Evolutionary conservation across 2,113 vertebrate genomes (phyloP), one percentile per base, ranked within the genome.

Genomic region (Hepsetus odoe): DNA sequence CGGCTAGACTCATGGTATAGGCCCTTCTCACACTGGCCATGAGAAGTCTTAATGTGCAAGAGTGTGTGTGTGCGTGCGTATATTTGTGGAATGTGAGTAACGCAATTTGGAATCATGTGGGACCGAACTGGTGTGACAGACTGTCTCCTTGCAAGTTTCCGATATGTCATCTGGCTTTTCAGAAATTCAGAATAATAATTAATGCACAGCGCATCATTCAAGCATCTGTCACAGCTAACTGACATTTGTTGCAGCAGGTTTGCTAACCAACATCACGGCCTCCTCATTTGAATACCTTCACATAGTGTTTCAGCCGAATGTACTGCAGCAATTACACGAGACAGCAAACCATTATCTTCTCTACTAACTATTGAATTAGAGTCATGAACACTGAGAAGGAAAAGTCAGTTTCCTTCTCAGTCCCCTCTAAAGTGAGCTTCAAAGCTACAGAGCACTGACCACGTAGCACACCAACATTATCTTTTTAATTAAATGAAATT

Each of bases 41-140:
- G 28, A 33, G 59, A 30, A 62, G 32, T n/a, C n/a, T n/a, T n/a
- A n/a, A n/a, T n/a, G n/a, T n/a, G n/a, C n/a, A n/a, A n/a, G n/a
- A n/a, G n/a, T n/a, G n/a, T 53, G 35, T 4, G 32, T 67, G 11
- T 56, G 42, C 40, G 62, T 30, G 53, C 35, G 32, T 38, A 51
- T 46, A 28, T 56, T 26, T 46, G 51, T 49, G 33, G 24, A 26
- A 18, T 28, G 51, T 35, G 24, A 82, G 70, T 69, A 55, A 59
- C 58, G 42, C 26, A 40, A 72, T 62, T 42, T 73, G 55, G 58
- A 77, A 55, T 77, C 42, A 22, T 74, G 76, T 44, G 14, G 22
- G 67, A 72, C 35, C 40, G 30, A 70, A 38, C 32, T 51, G 16
- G 20, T 59, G 30, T 66, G 16, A 46, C 7, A 56, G 18, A 77